Base-by-base conservation (phyloP, 1,140 invertebrate species). In the Riptortus pedestris region DNA sequence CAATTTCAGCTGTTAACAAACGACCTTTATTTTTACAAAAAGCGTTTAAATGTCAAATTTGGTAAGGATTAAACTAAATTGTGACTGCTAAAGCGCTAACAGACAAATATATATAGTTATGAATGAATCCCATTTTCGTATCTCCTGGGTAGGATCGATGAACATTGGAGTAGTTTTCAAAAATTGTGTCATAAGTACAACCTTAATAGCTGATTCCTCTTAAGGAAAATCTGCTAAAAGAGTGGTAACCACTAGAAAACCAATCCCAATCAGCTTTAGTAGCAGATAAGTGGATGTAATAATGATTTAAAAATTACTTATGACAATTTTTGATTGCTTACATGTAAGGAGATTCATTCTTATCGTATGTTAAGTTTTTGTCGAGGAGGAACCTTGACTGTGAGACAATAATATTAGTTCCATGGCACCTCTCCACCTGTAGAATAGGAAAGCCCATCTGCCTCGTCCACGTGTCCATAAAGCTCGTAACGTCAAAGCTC, bases 371-470 rank as follows among this genome's bases (percentile, higher is more conserved):
- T 2, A 78, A 78, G 60, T 84, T 78, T 0, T 81, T 78, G 74
- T 90, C 83, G 0, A 79, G 75, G 0, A 91, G 75, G 71, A 90
- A 93, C 67, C 89, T 73, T 65, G 83, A 78, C 70, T 93, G 90
- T 0, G 78, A 85, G 0, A 93, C 75, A 2, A 75, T 77, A 55
- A 82, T 83, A 2, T 73, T 79, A 1, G n/a, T 11, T 47, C 78
- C 78, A 27, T 76, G 73, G 60, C 79, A 70, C 58, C 73, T 76
- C 1, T 67, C 75, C 2, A 90, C 83, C 1, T 76, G 82, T 0
- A 96, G 75, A 0, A 94, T 79, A 0, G 94, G 93, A 68, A 86
- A 91, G 7, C 93, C 93, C 86, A 90, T 95, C 77, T 97, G 93
- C 38, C 82, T 78, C 0, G 89, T 93, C 90, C 92, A 98, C 0